Conservation (phyloP, 2,113 vertebrate genomes). For the Rhabdomys dilectus region DNA sequence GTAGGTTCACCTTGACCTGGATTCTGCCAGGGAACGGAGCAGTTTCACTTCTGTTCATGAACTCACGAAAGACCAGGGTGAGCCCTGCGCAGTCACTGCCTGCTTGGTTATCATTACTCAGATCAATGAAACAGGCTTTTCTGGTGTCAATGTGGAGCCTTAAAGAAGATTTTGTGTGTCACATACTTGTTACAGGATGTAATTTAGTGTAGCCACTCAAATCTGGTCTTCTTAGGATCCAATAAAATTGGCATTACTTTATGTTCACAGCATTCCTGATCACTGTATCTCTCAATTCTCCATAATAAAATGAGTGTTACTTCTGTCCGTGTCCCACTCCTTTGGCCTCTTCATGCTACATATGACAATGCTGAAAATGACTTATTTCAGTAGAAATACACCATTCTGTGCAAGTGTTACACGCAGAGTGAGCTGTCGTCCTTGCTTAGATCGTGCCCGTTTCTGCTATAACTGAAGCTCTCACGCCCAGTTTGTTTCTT, state of each 20-base stretch:
- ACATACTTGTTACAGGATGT: not conserved
- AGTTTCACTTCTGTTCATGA: conserved; percentile 46
- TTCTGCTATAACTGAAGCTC: not conserved
- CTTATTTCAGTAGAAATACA: conserved; percentile 25
- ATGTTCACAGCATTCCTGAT: not conserved
- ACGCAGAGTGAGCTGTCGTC: not conserved
- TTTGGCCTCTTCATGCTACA: conserved; percentile 16
- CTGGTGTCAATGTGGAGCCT: not conserved
- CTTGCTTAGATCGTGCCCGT: not conserved
- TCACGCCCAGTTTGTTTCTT: not conserved
- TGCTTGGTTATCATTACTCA: not conserved
- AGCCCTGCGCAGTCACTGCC: not conserved
- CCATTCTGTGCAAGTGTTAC: not conserved
- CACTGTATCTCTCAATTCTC: not conserved
- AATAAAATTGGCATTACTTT: conserved; percentile 4
- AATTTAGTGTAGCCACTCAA: not conserved
- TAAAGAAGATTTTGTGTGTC: not conserved
- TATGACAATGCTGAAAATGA: not conserved
- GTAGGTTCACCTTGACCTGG: conserved; percentile 66
- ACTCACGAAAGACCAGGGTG: not conserved
- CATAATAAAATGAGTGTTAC: not conserved
- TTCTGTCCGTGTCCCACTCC: not conserved
- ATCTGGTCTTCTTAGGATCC: not conserved
- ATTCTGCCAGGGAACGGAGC: conserved; percentile 31
- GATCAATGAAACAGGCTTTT: conserved; percentile 31